phyloP scores from a whole-genome alignment of 2,888 invertebrate genomes.

The Cetonia aurata region DNA sequence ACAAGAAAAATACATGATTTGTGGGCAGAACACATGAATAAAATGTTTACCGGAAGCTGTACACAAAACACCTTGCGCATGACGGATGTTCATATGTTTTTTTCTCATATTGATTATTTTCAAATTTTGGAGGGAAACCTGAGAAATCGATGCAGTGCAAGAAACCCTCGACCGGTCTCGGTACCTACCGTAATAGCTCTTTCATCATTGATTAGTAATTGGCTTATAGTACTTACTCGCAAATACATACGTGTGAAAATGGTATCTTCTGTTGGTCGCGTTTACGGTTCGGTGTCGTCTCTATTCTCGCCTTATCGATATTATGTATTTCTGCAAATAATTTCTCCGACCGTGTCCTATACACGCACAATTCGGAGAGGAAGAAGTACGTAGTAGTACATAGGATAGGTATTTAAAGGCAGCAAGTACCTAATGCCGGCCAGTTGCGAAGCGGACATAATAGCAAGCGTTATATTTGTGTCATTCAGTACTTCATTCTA shows the following conservation, averaged over 20 bases:
- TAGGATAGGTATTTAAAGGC: conserved; percentile 32
- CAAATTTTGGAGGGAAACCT: conserved; percentile 46
- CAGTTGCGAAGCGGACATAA: conserved; percentile 19
- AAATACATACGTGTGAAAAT: not conserved
- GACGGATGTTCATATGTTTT: conserved; percentile 53
- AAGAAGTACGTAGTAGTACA: conserved; percentile 20
- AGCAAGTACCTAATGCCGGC: conserved; percentile 20
- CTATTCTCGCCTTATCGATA: conserved; percentile 11
- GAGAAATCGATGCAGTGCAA: conserved; percentile 13
- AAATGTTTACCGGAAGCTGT: conserved; percentile 56
- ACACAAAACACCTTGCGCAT: conserved; percentile 53
- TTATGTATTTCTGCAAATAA: conserved; percentile 16
- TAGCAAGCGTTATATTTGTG: conserved; percentile 3
- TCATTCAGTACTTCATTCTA: conserved; percentile 1
- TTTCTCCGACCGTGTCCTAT: not conserved
- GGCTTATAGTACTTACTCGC: not conserved
- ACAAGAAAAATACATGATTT: conserved; percentile 53
- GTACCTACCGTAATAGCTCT: not conserved
- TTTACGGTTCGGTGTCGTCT: conserved; percentile 7
- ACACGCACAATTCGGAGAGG: conserved; percentile 25
- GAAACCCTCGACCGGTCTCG: not conserved
- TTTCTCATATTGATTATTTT: conserved; percentile 42
- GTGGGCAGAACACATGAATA: conserved; percentile 53
- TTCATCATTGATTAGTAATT: not conserved
- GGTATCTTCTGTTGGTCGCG: conserved; percentile 15